phyloP scores from a whole-genome alignment of 1,140 invertebrate species.

The Habropoda laboriosa region DNA sequence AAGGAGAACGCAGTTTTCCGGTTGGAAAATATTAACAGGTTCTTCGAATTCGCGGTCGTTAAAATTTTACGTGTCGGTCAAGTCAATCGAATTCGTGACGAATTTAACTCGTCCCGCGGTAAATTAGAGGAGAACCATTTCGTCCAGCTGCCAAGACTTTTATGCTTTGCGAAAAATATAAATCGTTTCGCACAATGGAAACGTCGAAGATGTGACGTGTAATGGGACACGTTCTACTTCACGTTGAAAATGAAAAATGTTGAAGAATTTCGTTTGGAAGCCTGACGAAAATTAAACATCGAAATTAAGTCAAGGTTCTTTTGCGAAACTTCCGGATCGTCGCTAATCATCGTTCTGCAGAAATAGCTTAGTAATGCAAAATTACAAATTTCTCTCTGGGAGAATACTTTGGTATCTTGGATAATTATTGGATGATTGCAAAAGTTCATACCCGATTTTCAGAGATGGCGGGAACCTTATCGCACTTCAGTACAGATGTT shows the following conservation, averaged over 20 bases:
- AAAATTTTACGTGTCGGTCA: neutral
- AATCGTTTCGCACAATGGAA: slow-evolving; percentile 1
- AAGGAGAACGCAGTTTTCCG: neutral
- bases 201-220: neutral
- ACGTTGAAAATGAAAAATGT: neutral
- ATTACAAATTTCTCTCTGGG: neutral
- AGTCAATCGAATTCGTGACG: neutral
- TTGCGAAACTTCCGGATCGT: slow-evolving; percentile 3
- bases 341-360: neutral
- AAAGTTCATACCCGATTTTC: too few relatives aligned
- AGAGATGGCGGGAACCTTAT: too few relatives aligned
- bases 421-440: too few relatives aligned
- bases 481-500: too few relatives aligned
- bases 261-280: neutral
- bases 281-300: neutral
- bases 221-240: neutral
- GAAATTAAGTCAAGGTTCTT: slow-evolving; percentile 1
- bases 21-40: neutral
- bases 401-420: neutral
- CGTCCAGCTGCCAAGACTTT: slow-evolving; percentile 19
- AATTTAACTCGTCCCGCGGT: neutral
- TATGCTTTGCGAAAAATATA: slow-evolving; percentile 5
- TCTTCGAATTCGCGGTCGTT: neutral
- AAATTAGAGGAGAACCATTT: slow-evolving; percentile 24
- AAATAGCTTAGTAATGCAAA: neutral